Evolutionary conservation across 1,140 invertebrate species (phyloP), one percentile per base, ranked within the genome.

Genomic region (Ganaspis sp.): DNA sequence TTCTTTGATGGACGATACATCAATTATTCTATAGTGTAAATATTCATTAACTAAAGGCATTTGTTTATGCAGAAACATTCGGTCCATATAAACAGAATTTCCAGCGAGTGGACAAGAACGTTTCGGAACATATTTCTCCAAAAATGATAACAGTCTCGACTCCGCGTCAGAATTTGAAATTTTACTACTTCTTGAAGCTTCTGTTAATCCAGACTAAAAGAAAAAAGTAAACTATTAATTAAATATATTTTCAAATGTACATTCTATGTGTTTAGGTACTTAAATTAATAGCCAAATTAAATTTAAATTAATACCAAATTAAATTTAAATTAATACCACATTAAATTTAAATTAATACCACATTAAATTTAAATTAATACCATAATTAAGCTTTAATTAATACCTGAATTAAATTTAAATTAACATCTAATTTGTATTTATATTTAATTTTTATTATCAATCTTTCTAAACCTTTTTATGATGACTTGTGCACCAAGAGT

Each of bases 1-100:
- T 91, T 99, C 98, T 90, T 98, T 99, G 1, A 99, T 90, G 3
- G 95, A 94, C 38, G 95, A 97, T 4, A 99, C 97, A 93, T 99
- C 98, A 71, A 99, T 95, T 23, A 97, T 95, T 85, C 98, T 93
- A 90, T 99, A 99, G 90, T 99, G 97, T 73, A 99, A 91, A 90
- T 98, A 96, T 11, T 94, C 85, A 85, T 96, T 86, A 15, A 98
- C 86, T 42, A 81, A 89, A 0, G 96, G 96, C 94, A 97, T 96
- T 82, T 95, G 94, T 90, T 95, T 95, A 1, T 85, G 78, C 38
- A 98, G 79, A 90, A 98, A 98, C 12, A 95, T 72, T 78, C 95
- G 91, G 88, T 99, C 98, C 92, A 95, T 95, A 84, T 96, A 96
- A 8, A 99, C 93, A 72, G 96, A 95, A 92, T 98, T 99, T 0